Conservation (phyloP, 1,140 invertebrate genomes). For the Uloborus diversus region DNA sequence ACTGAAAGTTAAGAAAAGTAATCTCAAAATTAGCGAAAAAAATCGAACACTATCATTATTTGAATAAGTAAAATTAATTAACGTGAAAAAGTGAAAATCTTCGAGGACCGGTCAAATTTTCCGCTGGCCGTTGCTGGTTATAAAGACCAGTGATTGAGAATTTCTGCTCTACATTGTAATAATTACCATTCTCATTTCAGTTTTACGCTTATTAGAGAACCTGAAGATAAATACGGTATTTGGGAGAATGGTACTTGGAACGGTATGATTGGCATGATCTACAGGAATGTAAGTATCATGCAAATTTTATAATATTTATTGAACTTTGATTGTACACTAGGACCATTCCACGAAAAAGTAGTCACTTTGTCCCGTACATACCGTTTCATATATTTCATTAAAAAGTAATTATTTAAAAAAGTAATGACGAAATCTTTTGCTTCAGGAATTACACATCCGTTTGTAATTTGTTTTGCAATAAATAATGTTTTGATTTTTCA, state of each 20-base stretch:
- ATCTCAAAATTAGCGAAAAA: too few relatives aligned
- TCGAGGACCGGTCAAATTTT: not conserved
- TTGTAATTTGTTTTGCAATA: not conserved
- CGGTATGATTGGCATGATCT: conserved; percentile 39
- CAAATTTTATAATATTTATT: not conserved
- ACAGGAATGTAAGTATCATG: conserved; percentile 18
- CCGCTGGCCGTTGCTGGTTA: not conserved
- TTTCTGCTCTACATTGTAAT: not conserved
- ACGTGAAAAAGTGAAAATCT: too few relatives aligned
- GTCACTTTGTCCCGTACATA: too few relatives aligned
- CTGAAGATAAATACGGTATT: conserved; percentile 2
- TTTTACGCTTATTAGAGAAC: conserved; percentile 2
- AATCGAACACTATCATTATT: too few relatives aligned
- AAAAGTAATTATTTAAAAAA: too few relatives aligned
- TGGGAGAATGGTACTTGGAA: not conserved
- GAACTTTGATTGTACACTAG: too few relatives aligned
- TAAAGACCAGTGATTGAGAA: not conserved
- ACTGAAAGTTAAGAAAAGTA: too few relatives aligned
- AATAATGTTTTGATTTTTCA: not conserved
- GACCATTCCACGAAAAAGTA: too few relatives aligned
- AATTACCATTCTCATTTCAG: not conserved
- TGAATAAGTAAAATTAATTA: too few relatives aligned
- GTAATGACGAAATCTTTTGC: too few relatives aligned
- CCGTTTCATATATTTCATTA: too few relatives aligned
- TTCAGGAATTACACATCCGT: too few relatives aligned